Evolutionary conservation across 2,888 invertebrate genomes (phyloP).

Genomic region (Orthosia gracilis): DNA sequence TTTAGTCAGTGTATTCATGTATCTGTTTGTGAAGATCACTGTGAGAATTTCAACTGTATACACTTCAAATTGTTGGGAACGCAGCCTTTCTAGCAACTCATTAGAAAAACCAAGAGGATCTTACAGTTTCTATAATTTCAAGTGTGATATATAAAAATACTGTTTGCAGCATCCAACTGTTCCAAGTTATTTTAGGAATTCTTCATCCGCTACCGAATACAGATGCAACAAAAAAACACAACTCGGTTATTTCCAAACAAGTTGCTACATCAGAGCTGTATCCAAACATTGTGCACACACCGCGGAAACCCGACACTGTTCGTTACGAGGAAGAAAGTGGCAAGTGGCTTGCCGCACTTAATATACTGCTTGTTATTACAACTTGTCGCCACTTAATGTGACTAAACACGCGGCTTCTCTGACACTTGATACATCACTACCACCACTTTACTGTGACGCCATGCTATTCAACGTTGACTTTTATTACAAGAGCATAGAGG

Average conservation of each 20-base stretch:
- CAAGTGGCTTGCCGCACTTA: slow-evolving; percentile 71
- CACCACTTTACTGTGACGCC: slow-evolving; percentile 18
- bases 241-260: slow-evolving; percentile 22
- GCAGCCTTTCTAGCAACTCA: background rate
- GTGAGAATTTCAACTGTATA: background rate
- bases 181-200: slow-evolving; percentile 22
- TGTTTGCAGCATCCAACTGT: background rate
- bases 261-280: slow-evolving; percentile 54
- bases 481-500: slow-evolving; percentile 41
- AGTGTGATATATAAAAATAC: background rate
- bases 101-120: background rate
- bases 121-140: background rate
- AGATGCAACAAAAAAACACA: slow-evolving; percentile 13
- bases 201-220: slow-evolving; percentile 7
- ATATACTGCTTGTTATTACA: slow-evolving; percentile 87
- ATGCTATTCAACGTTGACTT: slow-evolving; percentile 44
- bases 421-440: slow-evolving; percentile 78
- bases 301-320: slow-evolving; percentile 73
- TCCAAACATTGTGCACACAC: slow-evolving; percentile 36
- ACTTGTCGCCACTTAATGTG: slow-evolving; percentile 85
- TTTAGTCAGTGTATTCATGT: background rate
- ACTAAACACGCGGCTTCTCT: slow-evolving; percentile 77
- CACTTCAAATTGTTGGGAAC: background rate
- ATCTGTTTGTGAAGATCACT: background rate
- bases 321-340: slow-evolving; percentile 62